Conservation (phyloP, 1,140 invertebrate species). For the Nephotettix cincticeps region DNA sequence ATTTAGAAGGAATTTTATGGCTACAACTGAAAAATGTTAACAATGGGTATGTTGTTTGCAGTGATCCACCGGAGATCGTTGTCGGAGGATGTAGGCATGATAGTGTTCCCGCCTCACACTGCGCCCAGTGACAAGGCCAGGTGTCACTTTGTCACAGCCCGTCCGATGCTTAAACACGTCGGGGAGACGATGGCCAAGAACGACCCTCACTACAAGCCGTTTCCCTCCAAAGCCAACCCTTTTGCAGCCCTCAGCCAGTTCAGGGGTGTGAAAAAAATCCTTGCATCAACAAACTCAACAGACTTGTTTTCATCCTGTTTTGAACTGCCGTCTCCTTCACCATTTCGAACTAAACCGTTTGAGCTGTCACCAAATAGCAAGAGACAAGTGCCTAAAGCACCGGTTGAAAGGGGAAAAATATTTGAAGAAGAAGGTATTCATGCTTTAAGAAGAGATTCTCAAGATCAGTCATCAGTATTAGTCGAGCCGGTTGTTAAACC, state of each 20-base stretch:
- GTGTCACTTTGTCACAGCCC: constrained; percentile 56
- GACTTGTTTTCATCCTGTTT: constrained; percentile 73
- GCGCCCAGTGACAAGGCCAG: constrained; percentile 71
- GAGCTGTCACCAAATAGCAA: not conserved
- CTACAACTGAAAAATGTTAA: too few species aligned
- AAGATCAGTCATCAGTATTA: constrained; percentile 19
- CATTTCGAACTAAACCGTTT: constrained; percentile 21
- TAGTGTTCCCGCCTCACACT: constrained; percentile 52
- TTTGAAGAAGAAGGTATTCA: constrained; percentile 11
- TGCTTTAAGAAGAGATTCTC: not conserved
- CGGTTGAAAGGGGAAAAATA: constrained; percentile 27
- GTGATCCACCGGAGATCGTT: constrained; percentile 65
- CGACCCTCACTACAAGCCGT: constrained; percentile 70
- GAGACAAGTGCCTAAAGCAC: constrained; percentile 13
- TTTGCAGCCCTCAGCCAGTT: constrained; percentile 66
- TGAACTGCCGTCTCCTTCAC: constrained; percentile 62
- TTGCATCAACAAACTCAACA: constrained; percentile 51
- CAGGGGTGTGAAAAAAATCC: constrained; percentile 73
- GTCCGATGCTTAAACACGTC: constrained; percentile 56
- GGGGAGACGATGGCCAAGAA: constrained; percentile 76
- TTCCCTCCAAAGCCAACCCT: constrained; percentile 60
- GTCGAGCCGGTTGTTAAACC: constrained; percentile 40
- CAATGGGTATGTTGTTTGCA: constrained; percentile 41
- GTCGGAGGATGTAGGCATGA: constrained; percentile 62
- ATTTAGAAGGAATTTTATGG: not conserved